Base-by-base conservation (phyloP, 2,113 vertebrate species). In the Strix aluco region DNA sequence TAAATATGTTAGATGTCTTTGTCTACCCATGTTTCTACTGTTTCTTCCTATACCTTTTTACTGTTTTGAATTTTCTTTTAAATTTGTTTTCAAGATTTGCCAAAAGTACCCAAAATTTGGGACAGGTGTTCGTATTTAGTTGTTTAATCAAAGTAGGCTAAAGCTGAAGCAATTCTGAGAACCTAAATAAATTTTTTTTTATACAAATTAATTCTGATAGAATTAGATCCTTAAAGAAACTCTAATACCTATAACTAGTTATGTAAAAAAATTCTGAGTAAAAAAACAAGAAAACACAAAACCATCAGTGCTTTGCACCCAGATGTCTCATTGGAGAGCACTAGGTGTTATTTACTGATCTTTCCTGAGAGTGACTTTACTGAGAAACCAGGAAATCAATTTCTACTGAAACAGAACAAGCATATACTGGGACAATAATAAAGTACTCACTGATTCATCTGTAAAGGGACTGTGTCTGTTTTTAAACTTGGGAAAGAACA, bases 131-230 rank as follows among this genome's bases (percentile, higher is more conserved):
- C 25, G 51, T 78, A 27, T 34, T 52, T 38, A 65, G 23, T 38
- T 75, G 11, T 77, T 80, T 65, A 34, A 36, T 49, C 32, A 38
- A 77, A 74, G 12, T 21, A 86, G 6, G 4, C 8, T 81, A 71
- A 73, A 81, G 20, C 11, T 62, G 72, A 92, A 95, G n/a, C 25
- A 90, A 69, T 82, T 74, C 36, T 69, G n/a, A 81, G 66, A 57
- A 81, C 40, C 4, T 47, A 44, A 71, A 34, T 16, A 44, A n/a
- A 55, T n/a, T 5, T 3, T 72, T 72, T 73, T 44, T 36, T 51
- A 61, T 70, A 49, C 10, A 52, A 59, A 62, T 23, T 71, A 29
- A 47, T 94, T 82, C 16, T 77, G 29, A 25, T 44, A 71, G 38
- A 83, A 73, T 77, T 47, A 80, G 54, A 70, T 69, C 6, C 21